Percentiles rank a stretch among this genome's conserved stretches.
Evolutionary conservation across 2,888 invertebrate species (phyloP).

Genomic region (Scrobipalpa costella): DNA sequence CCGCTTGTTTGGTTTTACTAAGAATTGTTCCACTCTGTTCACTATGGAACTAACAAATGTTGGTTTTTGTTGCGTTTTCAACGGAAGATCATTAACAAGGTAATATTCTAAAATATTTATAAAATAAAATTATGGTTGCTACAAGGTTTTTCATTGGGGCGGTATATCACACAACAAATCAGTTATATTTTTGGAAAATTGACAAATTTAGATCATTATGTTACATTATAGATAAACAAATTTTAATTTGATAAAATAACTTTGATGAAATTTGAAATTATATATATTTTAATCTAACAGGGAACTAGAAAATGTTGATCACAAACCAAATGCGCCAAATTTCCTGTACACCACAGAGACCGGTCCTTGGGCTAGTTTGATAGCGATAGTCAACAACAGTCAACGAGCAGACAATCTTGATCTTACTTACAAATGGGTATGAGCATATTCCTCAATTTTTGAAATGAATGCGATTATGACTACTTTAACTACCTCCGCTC

Average conservation of each 20-base stretch:
- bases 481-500: too few species aligned
- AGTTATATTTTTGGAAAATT: background rate
- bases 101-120: conserved; percentile 28
- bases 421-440: conserved; percentile 65
- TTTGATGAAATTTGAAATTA: too few species aligned
- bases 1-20: conserved; percentile 54
- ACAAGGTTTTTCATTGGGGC: too few species aligned
- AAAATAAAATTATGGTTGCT: too few species aligned
- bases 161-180: too few species aligned
- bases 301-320: background rate
- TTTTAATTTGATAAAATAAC: too few species aligned
- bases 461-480: too few species aligned
- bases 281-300: background rate
- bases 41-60: conserved; percentile 71
- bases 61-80: conserved; percentile 81
- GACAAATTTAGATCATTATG: too few species aligned
- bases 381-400: conserved; percentile 56
- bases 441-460: conserved; percentile 18
- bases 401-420: conserved; percentile 43
- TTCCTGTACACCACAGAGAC: conserved; percentile 33
- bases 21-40: conserved; percentile 71
- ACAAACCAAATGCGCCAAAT: background rate
- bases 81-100: conserved; percentile 61
- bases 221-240: too few species aligned
- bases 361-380: conserved; percentile 47